phyloP scores from a whole-genome alignment of 2,888 invertebrate species.

The Agrotis puta region DNA sequence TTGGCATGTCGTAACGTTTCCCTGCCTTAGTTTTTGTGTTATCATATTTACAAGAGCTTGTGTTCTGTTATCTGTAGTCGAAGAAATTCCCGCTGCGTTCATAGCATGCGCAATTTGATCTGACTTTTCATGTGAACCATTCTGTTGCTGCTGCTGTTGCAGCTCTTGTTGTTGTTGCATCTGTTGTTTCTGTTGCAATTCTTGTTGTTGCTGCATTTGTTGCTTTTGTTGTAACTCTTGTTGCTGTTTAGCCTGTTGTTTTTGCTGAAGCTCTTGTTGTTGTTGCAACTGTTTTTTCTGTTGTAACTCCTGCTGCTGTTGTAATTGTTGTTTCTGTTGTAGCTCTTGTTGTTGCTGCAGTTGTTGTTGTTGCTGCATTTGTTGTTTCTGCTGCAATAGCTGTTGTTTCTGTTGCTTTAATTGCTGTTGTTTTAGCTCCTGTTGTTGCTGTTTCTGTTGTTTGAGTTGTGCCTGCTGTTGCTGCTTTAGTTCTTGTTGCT shows the following conservation, averaged over 20 bases:
- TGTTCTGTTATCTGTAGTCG: conserved; percentile 76
- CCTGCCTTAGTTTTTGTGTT: conserved; percentile 87
- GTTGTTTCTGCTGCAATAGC: conserved; percentile 21
- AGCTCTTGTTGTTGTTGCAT: conserved; percentile 28
- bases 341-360: conserved; percentile 24
- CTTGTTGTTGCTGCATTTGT: conserved; percentile 25
- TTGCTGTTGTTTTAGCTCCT: conserved; percentile 27
- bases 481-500: conserved; percentile 13
- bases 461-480: conserved; percentile 31
- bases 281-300: conserved; percentile 29
- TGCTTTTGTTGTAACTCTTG: conserved; percentile 33
- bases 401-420: conserved; percentile 40
- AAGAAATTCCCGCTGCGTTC: conserved; percentile 86
- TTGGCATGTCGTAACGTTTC: conserved; percentile 67
- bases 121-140: conserved; percentile 77
- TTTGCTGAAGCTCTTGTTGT: conserved; percentile 33
- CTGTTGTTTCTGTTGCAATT: conserved; percentile 22
- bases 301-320: conserved; percentile 10
- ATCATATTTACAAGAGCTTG: conserved; percentile 89
- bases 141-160: conserved; percentile 67
- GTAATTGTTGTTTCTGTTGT: conserved; percentile 12
- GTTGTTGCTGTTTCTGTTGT: conserved; percentile 35
- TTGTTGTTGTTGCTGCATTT: conserved; percentile 56
- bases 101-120: conserved; percentile 88
- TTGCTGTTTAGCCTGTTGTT: conserved; percentile 29